Evolutionary conservation across 2,888 invertebrate species (phyloP), one percentile per base, ranked within the genome.

Genomic region (Athetis lepigone): DNA sequence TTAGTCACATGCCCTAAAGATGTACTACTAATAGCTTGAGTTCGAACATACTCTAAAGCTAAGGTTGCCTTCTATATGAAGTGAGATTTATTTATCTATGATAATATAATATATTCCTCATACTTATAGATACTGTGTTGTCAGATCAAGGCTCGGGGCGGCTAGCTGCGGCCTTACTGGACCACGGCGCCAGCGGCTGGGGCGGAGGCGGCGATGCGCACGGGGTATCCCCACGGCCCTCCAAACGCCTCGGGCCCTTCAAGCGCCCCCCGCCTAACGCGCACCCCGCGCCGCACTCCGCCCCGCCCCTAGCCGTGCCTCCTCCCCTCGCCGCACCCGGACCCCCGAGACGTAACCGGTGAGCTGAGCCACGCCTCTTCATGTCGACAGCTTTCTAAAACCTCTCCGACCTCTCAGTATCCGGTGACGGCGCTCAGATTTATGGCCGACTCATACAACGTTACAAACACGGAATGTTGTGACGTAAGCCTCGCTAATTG

Each of bases 211-310:
- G 79, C 29, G 91, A 90, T 56, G 45, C 88, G 2, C 90, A 86
- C 81, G 77, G 90, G 13, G 89, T 86, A 62, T 97, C 97, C 1
- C 97, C 97, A 49, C 95, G 97, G 50, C 96, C 97, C 4, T 89
- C 96, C 75, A 97, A 97, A 86, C 96, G 97, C 55, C 95, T 97
- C 79, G 96, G 96, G 2, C 96, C 96, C 70, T 96, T 97, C 93
- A 96, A 95, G 77, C 94, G 96, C 27, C 94, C 95, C 36, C 83
- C 84, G 21, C 82, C 47, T 21, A 2, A 5, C 56, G 51, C 56
- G 18, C 50, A 66, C 56, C 63, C 81, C 73, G 61, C 85, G 63
- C 58, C 66, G 9, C 57, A 62, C 66, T 33, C 77, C 72, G 60
- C 81, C 51, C 62, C 79, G 25, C 85, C 85, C 6, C 82, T 77